Conservation (phyloP, 2,888 invertebrate species). For the Dyspetes luteomarginatus region DNA sequence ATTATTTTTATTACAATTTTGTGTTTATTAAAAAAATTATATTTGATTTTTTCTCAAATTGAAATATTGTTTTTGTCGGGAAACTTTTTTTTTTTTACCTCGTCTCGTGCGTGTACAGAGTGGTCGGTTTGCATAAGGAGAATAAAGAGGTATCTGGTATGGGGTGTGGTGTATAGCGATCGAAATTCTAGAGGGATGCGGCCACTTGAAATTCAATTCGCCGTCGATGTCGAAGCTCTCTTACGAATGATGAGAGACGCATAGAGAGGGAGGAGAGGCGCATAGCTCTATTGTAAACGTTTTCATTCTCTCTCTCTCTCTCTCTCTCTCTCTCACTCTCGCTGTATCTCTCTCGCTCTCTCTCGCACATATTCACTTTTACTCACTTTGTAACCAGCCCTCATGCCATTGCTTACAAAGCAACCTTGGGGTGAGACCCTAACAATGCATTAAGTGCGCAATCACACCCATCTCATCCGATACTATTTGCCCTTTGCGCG, state of each 20-base stretch:
- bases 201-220: slow-evolving; percentile 83
- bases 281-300: slow-evolving; percentile 78
- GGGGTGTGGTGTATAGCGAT: slow-evolving; percentile 40
- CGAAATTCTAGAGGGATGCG: slow-evolving; percentile 81
- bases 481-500: slow-evolving; percentile 83
- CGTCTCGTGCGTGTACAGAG: slow-evolving; percentile 33
- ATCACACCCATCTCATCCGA: slow-evolving; percentile 84
- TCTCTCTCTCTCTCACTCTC: slow-evolving; percentile 40
- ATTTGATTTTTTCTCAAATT: neutral
- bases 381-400: slow-evolving; percentile 68
- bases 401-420: slow-evolving; percentile 78
- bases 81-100: slow-evolving; percentile 6
- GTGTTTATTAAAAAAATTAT: neutral
- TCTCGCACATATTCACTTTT: too few relatives aligned
- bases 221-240: slow-evolving; percentile 70
- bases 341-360: slow-evolving; percentile 57
- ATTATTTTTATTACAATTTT: too few relatives aligned
- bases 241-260: slow-evolving; percentile 43
- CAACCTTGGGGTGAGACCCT: slow-evolving; percentile 68
- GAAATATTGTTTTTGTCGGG: neutral
- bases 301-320: slow-evolving; percentile 64
- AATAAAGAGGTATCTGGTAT: slow-evolving; percentile 48
- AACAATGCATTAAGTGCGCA: slow-evolving; percentile 84
- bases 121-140: slow-evolving; percentile 10
- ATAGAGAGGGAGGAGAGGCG: slow-evolving; percentile 45